Evolutionary conservation across 2,888 invertebrate genomes (phyloP).

Genomic region (Mythimna loreyi): DNA sequence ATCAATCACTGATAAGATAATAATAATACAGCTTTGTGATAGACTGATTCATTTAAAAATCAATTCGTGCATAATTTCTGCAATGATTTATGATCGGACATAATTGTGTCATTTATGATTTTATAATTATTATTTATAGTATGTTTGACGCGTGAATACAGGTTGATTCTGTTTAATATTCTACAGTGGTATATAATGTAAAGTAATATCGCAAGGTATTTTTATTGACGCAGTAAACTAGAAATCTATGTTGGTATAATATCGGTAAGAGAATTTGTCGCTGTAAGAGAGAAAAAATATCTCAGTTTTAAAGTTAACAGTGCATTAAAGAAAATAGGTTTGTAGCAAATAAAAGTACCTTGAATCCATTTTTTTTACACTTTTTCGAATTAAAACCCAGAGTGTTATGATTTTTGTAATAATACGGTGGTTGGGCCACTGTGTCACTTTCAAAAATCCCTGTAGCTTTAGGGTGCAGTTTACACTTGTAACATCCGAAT

Average conservation of each 20-base stretch:
- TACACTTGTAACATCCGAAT: too few relatives aligned
- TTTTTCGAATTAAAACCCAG: too few relatives aligned
- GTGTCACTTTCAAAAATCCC: too few relatives aligned
- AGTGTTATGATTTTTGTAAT: too few relatives aligned
- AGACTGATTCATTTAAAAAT: not conserved
- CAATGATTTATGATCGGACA: not conserved
- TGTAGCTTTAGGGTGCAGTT: too few relatives aligned
- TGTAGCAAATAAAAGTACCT: too few relatives aligned
- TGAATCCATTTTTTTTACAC: too few relatives aligned
- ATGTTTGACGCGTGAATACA: not conserved
- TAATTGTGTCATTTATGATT: slow-evolving; percentile 6
- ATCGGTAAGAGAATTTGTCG: too few relatives aligned
- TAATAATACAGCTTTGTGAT: slow-evolving; percentile 10
- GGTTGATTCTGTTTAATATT: slow-evolving; percentile 9
- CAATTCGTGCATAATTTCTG: slow-evolving; percentile 4
- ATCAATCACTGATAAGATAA: slow-evolving; percentile 20
- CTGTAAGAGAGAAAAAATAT: rapidly evolving
- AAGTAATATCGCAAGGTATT: not conserved
- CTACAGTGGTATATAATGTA: not conserved
- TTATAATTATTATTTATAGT: slow-evolving; percentile 1
- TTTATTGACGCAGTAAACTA: slow-evolving; percentile 1
- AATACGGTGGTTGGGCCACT: too few relatives aligned
- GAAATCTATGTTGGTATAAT: not conserved
- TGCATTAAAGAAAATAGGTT: too few relatives aligned
- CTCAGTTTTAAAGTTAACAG: too few relatives aligned